Evolutionary conservation across 2,888 invertebrate species (phyloP).

Genomic region (Cephus runcator): DNA sequence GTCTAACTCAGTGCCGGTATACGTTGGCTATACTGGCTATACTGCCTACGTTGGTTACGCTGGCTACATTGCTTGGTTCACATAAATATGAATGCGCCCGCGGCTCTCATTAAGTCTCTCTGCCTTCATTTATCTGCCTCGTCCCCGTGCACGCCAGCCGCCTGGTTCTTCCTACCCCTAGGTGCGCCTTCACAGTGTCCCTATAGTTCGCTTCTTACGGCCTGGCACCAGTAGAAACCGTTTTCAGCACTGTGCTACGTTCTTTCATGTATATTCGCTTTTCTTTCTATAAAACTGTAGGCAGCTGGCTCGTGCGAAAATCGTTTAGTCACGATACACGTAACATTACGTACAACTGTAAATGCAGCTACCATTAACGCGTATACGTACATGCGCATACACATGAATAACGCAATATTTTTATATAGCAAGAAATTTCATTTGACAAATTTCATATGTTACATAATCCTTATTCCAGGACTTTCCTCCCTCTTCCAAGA

Average conservation of each 20-base stretch:
- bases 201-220: slow-evolving; percentile 28
- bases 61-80: slow-evolving; percentile 41
- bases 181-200: slow-evolving; percentile 17
- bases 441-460: background rate
- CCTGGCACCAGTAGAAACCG: background rate
- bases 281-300: background rate
- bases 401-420: background rate
- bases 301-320: background rate
- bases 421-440: background rate
- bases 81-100: slow-evolving; percentile 57
- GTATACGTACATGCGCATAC: background rate
- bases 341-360: background rate
- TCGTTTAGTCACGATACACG: background rate
- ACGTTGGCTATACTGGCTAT: background rate
- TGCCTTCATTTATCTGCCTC: slow-evolving; percentile 55
- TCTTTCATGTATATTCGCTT: background rate
- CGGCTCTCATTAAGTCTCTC: slow-evolving; percentile 59
- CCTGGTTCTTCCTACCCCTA: slow-evolving; percentile 22
- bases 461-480: background rate
- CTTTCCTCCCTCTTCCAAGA: background rate
- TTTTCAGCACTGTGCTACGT: background rate
- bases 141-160: slow-evolving; percentile 15
- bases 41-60: slow-evolving; percentile 11
- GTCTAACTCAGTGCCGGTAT: slow-evolving; percentile 29
- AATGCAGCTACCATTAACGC: background rate